Evolutionary conservation across 1,140 invertebrate genomes (phyloP).

Genomic region (Drosophila lini): DNA sequence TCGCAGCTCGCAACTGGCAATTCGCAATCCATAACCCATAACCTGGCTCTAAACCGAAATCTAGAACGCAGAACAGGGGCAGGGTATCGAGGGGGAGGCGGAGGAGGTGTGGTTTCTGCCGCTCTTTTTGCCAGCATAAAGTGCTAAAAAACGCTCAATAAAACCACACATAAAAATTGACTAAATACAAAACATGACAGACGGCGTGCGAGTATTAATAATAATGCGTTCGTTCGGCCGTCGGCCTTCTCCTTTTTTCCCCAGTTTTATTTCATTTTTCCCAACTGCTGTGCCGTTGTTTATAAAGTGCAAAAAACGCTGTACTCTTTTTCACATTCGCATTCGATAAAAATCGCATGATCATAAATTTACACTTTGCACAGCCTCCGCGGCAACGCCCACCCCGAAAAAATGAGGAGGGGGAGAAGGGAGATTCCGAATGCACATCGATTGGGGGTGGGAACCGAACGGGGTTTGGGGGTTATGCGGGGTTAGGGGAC

Average conservation of each 20-base stretch:
- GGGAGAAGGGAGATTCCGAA: slow-evolving; percentile 28
- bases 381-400: slow-evolving; percentile 82
- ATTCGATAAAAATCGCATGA: slow-evolving; percentile 84
- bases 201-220: slow-evolving; percentile 83
- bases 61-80: slow-evolving; percentile 9
- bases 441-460: slow-evolving; percentile 25
- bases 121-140: slow-evolving; percentile 52
- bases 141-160: slow-evolving; percentile 77
- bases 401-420: slow-evolving; percentile 38
- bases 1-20: slow-evolving; percentile 7
- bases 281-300: slow-evolving; percentile 43
- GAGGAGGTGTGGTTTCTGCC: slow-evolving; percentile 39
- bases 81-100: neutral
- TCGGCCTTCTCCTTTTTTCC: slow-evolving; percentile 35
- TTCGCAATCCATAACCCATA: slow-evolving; percentile 30
- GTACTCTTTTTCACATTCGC: slow-evolving; percentile 77
- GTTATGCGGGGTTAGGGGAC: slow-evolving; percentile 5
- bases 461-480: slow-evolving; percentile 2
- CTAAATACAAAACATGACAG: slow-evolving; percentile 83
- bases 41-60: slow-evolving; percentile 36
- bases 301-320: slow-evolving; percentile 83
- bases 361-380: slow-evolving; percentile 85
- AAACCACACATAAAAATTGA: slow-evolving; percentile 74
- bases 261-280: slow-evolving; percentile 16
- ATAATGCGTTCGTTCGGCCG: slow-evolving; percentile 74